phyloP scores from a whole-genome alignment of 2,797 vertebrate species.

The Tinamus major region DNA sequence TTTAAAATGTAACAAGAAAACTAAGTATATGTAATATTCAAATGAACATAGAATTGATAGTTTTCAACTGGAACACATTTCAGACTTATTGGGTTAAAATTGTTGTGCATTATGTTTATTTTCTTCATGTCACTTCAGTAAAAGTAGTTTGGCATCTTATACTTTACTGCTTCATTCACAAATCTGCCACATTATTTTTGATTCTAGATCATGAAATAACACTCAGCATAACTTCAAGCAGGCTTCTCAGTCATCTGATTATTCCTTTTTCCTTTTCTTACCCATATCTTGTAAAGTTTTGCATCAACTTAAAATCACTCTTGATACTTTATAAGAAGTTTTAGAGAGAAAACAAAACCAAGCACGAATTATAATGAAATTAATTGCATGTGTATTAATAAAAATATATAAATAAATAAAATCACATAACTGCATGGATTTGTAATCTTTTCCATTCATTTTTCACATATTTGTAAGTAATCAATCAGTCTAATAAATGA shows the following conservation, averaged over 20 bases:
- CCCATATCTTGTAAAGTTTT: not conserved
- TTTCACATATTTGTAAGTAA: conserved; percentile 54
- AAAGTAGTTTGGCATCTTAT: not conserved
- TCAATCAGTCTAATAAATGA: not conserved
- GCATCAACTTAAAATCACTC: conserved; percentile 15
- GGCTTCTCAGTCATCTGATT: conserved; percentile 15
- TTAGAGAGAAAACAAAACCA: not conserved
- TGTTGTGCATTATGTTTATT: conserved; percentile 4
- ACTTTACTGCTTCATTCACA: conserved; percentile 28
- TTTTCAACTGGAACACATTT: not conserved
- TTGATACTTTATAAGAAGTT: not conserved
- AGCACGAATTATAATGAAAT: conserved; percentile 5
- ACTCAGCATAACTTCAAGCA: conserved; percentile 25
- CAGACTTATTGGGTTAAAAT: not conserved
- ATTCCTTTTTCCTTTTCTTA: not conserved
- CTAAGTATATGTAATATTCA: not conserved
- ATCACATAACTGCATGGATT: not conserved
- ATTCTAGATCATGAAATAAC: conserved; percentile 39
- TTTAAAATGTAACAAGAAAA: not conserved
- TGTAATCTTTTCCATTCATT: conserved; percentile 58
- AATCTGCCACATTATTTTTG: conserved; percentile 49
- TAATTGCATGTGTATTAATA: not conserved
- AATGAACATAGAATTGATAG: not conserved
- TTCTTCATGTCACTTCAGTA: conserved; percentile 36
- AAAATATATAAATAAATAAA: not conserved